Percentiles rank a stretch among this genome's conserved stretches.
Evolutionary conservation across 2,888 invertebrate genomes (phyloP).

Genomic region (Pseudolycoriella hygida): DNA sequence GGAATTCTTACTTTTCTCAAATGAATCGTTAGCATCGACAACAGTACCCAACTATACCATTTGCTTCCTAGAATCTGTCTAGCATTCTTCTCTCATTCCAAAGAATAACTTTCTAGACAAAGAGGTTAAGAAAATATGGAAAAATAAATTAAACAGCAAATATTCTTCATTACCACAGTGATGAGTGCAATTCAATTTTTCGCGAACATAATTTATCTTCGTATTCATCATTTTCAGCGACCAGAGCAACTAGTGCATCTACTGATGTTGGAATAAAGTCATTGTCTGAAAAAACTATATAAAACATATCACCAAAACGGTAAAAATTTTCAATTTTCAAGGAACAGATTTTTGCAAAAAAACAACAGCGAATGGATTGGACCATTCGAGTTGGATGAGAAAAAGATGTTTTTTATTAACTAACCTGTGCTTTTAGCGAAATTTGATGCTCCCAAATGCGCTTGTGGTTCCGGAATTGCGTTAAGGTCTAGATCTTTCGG

Average conservation of each 20-base stretch:
- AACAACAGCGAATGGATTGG: not conserved
- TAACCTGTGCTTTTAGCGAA: not conserved
- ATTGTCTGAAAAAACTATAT: slow-evolving; percentile 32
- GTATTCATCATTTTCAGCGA: slow-evolving; percentile 45
- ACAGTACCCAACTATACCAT: no score
- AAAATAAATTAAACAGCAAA: slow-evolving; percentile 2
- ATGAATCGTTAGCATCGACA: no score
- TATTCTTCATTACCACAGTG: slow-evolving; percentile 25
- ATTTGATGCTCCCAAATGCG: slow-evolving; percentile 36
- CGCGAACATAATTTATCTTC: slow-evolving; percentile 40
- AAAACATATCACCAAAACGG: slow-evolving; percentile 21
- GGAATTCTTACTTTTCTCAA: no score
- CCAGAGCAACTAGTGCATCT: slow-evolving; percentile 38
- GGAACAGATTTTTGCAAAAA: not conserved
- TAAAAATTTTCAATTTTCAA: slow-evolving; percentile 1
- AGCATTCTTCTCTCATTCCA: no score
- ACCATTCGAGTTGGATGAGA: not conserved
- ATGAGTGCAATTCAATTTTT: slow-evolving; percentile 29
- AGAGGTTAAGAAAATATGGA: no score
- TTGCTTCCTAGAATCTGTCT: no score
- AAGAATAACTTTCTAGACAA: no score
- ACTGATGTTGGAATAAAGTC: slow-evolving; percentile 29
- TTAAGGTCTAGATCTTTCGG: slow-evolving; percentile 40
- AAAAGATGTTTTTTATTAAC: not conserved
- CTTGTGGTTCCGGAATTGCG: slow-evolving; percentile 40